Percentiles rank a stretch among this genome's conserved stretches.
Conservation (phyloP, 2,113 vertebrate genomes). For the Aldabrachelys gigantea region DNA sequence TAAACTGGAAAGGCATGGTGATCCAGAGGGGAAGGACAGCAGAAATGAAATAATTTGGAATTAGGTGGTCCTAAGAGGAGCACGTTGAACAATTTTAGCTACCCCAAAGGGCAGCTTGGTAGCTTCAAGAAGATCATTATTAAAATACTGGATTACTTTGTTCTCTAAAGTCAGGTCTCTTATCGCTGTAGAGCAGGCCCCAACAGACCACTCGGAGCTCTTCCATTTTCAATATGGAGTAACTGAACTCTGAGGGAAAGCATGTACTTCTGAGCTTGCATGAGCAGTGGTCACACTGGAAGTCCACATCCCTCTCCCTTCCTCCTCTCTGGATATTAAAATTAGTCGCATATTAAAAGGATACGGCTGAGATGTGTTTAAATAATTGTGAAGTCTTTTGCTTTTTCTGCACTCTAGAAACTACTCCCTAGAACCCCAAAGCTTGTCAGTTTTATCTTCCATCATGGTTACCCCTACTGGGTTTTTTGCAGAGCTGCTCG, state of each 20-base stretch:
- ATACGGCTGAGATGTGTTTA: neutral
- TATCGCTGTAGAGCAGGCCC: neutral
- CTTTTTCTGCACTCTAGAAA: fast-evolving
- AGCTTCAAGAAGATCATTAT: neutral
- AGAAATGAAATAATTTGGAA: neutral
- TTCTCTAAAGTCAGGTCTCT: neutral
- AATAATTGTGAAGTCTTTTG: neutral
- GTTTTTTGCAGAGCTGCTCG: constrained; percentile 31
- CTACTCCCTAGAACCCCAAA: constrained; percentile 10
- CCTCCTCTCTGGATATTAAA: neutral
- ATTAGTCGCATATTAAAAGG: neutral
- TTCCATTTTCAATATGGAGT: neutral
- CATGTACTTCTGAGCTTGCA: neutral
- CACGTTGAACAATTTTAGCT: neutral
- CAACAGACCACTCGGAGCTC: neutral
- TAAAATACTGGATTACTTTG: neutral
- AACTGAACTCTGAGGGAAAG: neutral
- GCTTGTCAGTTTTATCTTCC: constrained; percentile 39
- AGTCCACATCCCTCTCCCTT: fast-evolving
- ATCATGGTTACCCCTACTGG: constrained; percentile 23
- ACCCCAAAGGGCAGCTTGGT: neutral
- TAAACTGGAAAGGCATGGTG: neutral
- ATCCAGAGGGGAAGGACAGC: fast-evolving
- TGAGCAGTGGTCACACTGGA: neutral
- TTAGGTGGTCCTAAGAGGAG: neutral